These are phyloP conservation scores for Neuroterus valhalla DNA, from an alignment of 1,140 invertebrate genomes.

Conservation along the genomic window DNA sequence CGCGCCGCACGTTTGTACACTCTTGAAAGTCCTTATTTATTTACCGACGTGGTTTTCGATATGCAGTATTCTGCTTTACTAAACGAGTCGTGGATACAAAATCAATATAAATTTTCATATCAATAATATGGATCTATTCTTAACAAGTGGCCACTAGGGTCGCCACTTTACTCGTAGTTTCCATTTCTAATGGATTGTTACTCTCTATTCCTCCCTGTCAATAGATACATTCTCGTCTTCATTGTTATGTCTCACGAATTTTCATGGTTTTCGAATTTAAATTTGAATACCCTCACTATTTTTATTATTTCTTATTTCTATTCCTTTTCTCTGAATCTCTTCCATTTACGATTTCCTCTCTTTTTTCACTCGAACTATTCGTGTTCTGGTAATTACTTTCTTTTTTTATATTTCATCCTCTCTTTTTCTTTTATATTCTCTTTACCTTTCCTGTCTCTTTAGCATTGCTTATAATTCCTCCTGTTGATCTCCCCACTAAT, in stretches of 20 bases:
- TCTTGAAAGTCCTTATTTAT: no score
- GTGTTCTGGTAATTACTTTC: constrained; percentile 5
- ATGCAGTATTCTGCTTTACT: no score
- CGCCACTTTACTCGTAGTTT: no score
- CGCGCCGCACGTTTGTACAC: no score
- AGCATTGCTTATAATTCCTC: background rate
- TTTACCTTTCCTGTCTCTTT: background rate
- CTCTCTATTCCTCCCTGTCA: constrained; percentile 11
- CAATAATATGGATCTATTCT: no score
- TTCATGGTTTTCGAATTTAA: no score
- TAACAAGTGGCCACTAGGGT: no score
- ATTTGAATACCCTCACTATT: background rate
- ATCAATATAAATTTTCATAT: no score
- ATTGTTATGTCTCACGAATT: background rate
- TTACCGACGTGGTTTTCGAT: no score
- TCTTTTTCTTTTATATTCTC: background rate
- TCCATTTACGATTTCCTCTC: constrained; percentile 20
- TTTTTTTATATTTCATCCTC: background rate
- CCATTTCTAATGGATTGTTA: no score
- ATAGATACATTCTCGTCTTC: no score
- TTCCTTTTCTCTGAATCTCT: constrained; percentile 32
- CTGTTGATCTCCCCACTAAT: background rate
- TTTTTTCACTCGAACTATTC: constrained; percentile 30
- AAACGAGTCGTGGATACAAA: no score
- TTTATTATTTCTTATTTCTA: background rate